phyloP scores from a whole-genome alignment of 2,113 vertebrate genomes.

The Phaethornis superciliosus region DNA sequence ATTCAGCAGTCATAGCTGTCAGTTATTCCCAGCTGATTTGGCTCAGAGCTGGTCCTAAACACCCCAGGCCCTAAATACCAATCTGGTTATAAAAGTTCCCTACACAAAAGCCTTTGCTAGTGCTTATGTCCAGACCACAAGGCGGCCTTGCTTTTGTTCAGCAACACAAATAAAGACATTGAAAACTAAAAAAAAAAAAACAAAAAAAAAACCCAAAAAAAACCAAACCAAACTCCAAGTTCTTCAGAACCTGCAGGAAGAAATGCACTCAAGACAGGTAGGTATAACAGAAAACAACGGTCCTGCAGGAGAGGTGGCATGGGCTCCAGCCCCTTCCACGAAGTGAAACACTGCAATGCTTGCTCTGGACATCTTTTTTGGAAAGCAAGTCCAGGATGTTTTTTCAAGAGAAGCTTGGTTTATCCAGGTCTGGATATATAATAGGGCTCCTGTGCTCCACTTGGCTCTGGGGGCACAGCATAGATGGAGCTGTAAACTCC shows the following conservation, averaged over 20 bases:
- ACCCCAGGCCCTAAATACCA: neutral
- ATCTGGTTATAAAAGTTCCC: neutral
- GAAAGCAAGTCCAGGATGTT: neutral
- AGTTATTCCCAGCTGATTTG: slow-evolving; percentile 17
- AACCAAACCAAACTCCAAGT: neutral
- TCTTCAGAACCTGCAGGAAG: neutral
- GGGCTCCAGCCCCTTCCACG: neutral
- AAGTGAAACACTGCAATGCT: neutral
- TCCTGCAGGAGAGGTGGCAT: fast-evolving
- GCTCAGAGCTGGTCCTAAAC: slow-evolving; percentile 3
- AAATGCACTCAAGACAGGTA: neutral
- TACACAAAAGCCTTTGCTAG: neutral
- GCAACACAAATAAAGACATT: neutral
- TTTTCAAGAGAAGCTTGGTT: neutral
- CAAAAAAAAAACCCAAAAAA: neutral
- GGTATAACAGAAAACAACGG: fast-evolving
- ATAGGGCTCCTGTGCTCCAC: slow-evolving; percentile 7
- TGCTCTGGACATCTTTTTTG: neutral
- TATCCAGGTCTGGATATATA: neutral
- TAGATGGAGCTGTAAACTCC: neutral
- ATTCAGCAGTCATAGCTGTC: neutral
- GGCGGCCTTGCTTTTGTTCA: neutral
- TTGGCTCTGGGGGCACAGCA: neutral
- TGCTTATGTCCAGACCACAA: neutral
- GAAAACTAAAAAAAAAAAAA: neutral